Percentiles rank a stretch among this genome's conserved stretches.
Conservation (phyloP, 2,113 vertebrate species). For the Xiphorhynchus elegans region DNA sequence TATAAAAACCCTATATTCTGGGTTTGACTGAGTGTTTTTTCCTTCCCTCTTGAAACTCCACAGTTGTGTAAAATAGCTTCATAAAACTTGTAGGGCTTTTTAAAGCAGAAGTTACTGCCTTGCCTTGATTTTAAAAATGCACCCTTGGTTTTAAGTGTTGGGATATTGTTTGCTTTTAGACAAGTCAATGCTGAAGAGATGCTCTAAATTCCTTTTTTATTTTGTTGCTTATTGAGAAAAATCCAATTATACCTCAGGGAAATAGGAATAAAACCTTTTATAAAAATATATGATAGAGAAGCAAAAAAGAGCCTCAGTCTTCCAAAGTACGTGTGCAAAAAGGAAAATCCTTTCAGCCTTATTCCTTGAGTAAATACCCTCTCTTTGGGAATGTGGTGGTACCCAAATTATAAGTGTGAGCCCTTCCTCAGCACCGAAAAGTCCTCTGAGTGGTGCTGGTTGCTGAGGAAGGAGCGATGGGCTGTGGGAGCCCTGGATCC, state of each 20-base stretch:
- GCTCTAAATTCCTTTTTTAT: not conserved
- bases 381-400: not conserved
- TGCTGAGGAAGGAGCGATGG: rapidly evolving
- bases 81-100: constrained; percentile 39
- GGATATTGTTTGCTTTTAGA: constrained; percentile 11
- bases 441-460: rapidly evolving
- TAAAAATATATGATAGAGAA: not conserved
- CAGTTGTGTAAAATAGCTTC: not conserved
- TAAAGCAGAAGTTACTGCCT: constrained; percentile 28
- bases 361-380: not conserved
- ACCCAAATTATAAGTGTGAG: not conserved
- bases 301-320: not conserved
- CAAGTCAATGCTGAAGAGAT: not conserved
- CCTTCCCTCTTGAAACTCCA: not conserved
- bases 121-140: constrained; percentile 1
- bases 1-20: constrained; percentile 12
- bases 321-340: not conserved
- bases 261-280: not conserved
- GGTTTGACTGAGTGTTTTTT: not conserved
- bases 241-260: constrained; percentile 21
- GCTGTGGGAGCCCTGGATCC: rapidly evolving
- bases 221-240: constrained; percentile 24
- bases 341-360: not conserved
- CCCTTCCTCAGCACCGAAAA: not conserved
- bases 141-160: not conserved